Evolutionary conservation across 2,888 invertebrate species (phyloP).

Genomic region (Marasmarcha lunaedactyla): DNA sequence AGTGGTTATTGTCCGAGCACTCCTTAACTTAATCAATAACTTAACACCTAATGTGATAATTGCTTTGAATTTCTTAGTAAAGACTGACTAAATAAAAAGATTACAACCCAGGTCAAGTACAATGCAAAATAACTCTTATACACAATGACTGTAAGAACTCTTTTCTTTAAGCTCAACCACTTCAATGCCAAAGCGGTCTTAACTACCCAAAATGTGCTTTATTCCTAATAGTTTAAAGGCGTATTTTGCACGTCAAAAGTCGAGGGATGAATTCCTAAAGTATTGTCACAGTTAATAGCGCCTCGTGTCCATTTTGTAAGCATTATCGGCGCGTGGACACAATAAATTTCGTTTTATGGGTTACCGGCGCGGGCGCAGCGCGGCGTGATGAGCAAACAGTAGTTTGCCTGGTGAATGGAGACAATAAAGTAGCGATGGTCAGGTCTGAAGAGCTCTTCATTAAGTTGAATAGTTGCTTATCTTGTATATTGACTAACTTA

Average conservation of each 20-base stretch:
- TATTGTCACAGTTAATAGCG: constrained; percentile 23
- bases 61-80: constrained; percentile 12
- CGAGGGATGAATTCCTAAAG: constrained; percentile 3
- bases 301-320: constrained; percentile 26
- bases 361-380: no score
- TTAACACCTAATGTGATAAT: constrained; percentile 38
- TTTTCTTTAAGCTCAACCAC: background rate
- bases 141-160: no score
- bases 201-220: background rate
- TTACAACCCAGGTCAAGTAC: no score
- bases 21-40: constrained; percentile 27
- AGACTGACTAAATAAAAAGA: constrained; percentile 4
- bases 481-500: background rate
- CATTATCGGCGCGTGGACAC: constrained; percentile 40
- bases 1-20: constrained; percentile 18
- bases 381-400: background rate
- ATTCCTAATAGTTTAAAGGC: background rate
- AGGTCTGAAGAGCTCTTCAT: constrained; percentile 26
- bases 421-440: constrained; percentile 9
- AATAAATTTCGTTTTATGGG: constrained; percentile 60
- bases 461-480: constrained; percentile 6
- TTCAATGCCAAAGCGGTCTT: background rate
- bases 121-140: no score
- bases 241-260: background rate
- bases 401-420: constrained; percentile 12